phyloP scores from a whole-genome alignment of 2,113 vertebrate genomes.

The Halichoeres trimaculatus region DNA sequence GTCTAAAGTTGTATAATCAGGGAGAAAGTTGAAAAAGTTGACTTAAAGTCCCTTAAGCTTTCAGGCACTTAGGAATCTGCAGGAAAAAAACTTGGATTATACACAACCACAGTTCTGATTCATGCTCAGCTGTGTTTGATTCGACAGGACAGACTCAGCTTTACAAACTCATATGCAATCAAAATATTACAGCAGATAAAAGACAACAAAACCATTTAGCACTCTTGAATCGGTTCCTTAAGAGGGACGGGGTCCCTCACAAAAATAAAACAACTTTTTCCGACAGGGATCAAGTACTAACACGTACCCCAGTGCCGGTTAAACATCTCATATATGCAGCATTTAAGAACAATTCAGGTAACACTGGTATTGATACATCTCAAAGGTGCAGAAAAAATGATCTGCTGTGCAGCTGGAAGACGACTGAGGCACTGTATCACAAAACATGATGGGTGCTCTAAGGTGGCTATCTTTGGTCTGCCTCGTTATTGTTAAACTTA shows the following conservation, averaged over 20 bases:
- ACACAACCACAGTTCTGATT: not conserved
- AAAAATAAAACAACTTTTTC: conserved; percentile 48
- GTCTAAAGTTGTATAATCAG: conserved; percentile 19
- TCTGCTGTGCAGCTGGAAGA: conserved; percentile 10
- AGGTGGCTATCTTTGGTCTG: not conserved
- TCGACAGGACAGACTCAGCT: conserved; percentile 1
- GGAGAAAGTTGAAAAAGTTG: conserved; percentile 24
- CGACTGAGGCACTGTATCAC: conserved; percentile 4
- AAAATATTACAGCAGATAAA: conserved; percentile 30
- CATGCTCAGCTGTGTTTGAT: not conserved
- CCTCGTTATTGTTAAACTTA: no score
- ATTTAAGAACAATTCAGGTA: conserved; percentile 39
- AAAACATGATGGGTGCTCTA: not conserved
- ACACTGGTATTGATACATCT: conserved; percentile 44
- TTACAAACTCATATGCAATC: conserved; percentile 1
- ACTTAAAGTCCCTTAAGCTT: conserved; percentile 71
- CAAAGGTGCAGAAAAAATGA: conserved; percentile 32
- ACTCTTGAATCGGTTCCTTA: conserved; percentile 74
- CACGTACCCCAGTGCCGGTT: conserved; percentile 14
- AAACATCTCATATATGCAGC: conserved; percentile 60
- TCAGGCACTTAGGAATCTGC: conserved; percentile 71
- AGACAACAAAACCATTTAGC: conserved; percentile 49
- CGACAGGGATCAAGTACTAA: conserved; percentile 36
- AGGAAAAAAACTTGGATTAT: conserved; percentile 29
- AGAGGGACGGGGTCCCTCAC: conserved; percentile 43